A percentile compares a stretch with the other conserved stretches of the same genome.
phyloP scores from a whole-genome alignment of 2,888 invertebrate species.

The Macrosoma leucophasiata region DNA sequence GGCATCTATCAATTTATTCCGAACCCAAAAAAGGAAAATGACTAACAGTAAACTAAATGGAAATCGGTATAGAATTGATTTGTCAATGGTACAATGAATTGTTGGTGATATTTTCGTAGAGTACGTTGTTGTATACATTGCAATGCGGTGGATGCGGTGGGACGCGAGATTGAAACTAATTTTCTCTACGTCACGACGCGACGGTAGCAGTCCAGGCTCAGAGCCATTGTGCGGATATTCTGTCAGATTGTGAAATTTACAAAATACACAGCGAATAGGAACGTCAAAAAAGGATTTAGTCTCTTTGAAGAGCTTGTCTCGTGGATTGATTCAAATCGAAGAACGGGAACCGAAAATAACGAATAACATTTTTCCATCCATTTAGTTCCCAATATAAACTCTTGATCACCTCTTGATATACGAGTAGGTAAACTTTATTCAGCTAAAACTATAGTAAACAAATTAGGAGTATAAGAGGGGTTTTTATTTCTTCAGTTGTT shows the following conservation, averaged over 20 bases:
- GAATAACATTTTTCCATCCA: no score
- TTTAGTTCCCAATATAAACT: no score
- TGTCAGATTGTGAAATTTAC: constrained; percentile 40
- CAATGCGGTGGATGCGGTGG: constrained; percentile 46
- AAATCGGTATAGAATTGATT: constrained; percentile 15
- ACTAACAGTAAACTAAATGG: no score
- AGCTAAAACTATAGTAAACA: no score
- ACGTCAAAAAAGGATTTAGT: constrained; percentile 19
- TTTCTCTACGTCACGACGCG: constrained; percentile 54
- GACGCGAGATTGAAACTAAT: constrained; percentile 58
- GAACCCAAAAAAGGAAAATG: no score
- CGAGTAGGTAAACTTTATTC: no score
- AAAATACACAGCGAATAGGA: constrained; percentile 22
- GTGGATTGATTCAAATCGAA: constrained; percentile 15
- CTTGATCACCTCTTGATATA: no score
- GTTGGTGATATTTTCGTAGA: constrained; percentile 14
- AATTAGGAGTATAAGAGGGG: no score
- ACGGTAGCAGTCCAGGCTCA: constrained; percentile 30
- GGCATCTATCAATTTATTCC: constrained; percentile 18
- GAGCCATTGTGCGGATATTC: constrained; percentile 34
- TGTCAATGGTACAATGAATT: constrained; percentile 17
- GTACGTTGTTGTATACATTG: constrained; percentile 34
- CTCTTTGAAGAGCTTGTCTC: constrained; percentile 7
- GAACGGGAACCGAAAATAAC: no score
- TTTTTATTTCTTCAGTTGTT: no score